A percentile compares a stretch with the other conserved stretches of the same genome.
Evolutionary conservation across 2,797 vertebrate species (phyloP).

Genomic region (Chelon labrosus): DNA sequence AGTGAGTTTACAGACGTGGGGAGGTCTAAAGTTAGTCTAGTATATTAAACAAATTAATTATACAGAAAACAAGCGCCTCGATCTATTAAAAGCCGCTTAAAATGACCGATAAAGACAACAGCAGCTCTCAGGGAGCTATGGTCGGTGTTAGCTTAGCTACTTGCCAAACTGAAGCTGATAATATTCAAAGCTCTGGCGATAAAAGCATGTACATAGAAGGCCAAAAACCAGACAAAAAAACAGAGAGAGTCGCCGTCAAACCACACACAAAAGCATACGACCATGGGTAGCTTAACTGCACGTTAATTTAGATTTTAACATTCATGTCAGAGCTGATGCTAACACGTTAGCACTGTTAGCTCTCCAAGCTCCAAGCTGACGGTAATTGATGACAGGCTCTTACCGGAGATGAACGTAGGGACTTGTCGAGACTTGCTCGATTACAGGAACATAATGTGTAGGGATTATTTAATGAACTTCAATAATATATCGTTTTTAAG

Average conservation of each 20-base stretch:
- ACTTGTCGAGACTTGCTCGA: slow-evolving; percentile 16
- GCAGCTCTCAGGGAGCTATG: not conserved
- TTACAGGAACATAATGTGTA: slow-evolving; percentile 44
- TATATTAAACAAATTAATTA: not conserved
- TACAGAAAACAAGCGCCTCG: too few species aligned
- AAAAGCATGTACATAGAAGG: too few species aligned
- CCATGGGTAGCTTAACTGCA: accelerated
- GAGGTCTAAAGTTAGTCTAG: too few species aligned
- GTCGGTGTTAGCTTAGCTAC: slow-evolving; percentile 14
- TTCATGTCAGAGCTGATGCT: not conserved
- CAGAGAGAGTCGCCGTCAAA: not conserved
- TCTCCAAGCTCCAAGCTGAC: not conserved
- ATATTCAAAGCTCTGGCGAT: not conserved
- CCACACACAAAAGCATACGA: accelerated
- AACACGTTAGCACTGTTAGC: slow-evolving; percentile 42
- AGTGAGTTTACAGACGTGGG: too few species aligned
- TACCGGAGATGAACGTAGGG: slow-evolving; percentile 52
- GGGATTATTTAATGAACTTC: not conserved
- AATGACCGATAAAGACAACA: not conserved
- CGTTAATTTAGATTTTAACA: not conserved
- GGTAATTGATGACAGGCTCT: slow-evolving; percentile 35
- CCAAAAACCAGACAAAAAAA: too few species aligned
- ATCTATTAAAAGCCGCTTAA: too few species aligned
- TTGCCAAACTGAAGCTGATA: not conserved
- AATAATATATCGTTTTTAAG: not conserved